Evolutionary conservation across 1,140 invertebrate genomes (phyloP).

Genomic region (Andricus grossulariae): DNA sequence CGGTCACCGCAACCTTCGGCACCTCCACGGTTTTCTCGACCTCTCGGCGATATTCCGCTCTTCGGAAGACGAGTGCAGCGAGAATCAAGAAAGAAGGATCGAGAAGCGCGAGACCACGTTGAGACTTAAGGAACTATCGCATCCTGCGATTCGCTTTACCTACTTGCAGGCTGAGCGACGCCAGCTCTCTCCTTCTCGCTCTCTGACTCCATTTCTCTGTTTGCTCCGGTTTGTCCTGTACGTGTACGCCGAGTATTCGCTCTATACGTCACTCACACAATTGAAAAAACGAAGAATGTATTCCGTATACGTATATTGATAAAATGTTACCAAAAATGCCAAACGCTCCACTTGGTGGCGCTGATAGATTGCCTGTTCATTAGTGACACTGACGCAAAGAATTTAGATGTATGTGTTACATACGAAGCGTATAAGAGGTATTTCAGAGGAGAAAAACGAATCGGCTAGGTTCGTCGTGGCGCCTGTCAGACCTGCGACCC

Average conservation of each 20-base stretch:
- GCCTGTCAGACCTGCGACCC: conserved; percentile 39
- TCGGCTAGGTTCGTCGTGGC: conserved; percentile 36
- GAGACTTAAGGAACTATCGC: conserved; percentile 9
- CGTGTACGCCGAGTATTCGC: not conserved
- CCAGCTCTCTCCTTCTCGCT: not conserved
- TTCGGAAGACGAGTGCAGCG: not conserved
- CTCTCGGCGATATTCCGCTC: conserved; percentile 19
- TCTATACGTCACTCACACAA: not conserved
- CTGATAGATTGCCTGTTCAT: not conserved
- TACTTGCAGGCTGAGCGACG: not conserved
- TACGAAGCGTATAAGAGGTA: not conserved
- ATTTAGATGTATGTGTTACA: conserved; percentile 12
- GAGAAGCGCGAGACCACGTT: not conserved
- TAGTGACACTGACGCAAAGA: not conserved
- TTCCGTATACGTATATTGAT: too few relatives aligned
- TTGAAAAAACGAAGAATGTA: too few relatives aligned
- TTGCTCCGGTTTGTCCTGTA: not conserved
- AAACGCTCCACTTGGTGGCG: not conserved
- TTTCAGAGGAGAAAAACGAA: conserved; percentile 35
- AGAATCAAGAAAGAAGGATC: not conserved
- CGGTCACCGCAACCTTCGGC: conserved; percentile 36
- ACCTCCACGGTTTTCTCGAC: conserved; percentile 23
- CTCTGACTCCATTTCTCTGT: conserved; percentile 1
- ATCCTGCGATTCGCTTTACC: not conserved
- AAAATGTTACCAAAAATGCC: too few relatives aligned